Base-by-base conservation (phyloP, 2,113 vertebrate species). In the Opisthocomus hoazin region DNA sequence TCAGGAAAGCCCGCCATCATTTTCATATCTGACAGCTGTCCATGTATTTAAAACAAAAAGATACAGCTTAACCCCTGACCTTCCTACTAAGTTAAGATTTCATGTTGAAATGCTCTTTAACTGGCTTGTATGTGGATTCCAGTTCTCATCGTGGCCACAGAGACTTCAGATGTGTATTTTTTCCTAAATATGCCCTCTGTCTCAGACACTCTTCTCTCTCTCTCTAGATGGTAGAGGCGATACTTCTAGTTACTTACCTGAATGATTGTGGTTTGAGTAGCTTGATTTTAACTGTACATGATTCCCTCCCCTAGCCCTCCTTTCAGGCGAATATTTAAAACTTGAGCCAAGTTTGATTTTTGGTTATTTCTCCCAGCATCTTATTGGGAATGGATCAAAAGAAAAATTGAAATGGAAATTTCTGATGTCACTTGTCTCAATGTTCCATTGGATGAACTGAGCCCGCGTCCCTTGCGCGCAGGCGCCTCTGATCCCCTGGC, bases 41-140 rank as follows among this genome's bases (percentile, higher is more conserved):
- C 91, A 75, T 94, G 50, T 93, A 94, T 92, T 88, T 94, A 96
- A 95, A 97, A 94, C 84, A 93, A 93, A 87, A 92, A 94, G 54
- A 91, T 82, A 89, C 96, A 95, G 96, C 96, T 97, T 96, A 88
- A 94, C 90, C 90, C 95, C 89, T 57, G 83, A 83, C 91, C 89
- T 94, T 95, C 96, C 93, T 94, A 91, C 96, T 94, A 91, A 91
- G 92, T 96, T 96, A 96, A 96, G 97, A 96, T 96, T 93, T 94
- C 96, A 95, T 96, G 93, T 96, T 94, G 93, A 93, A 93, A 96
- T 80, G 90, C 94, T 97, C 90, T 92, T 93, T 92, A 96, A 93
- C 96, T 95, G 96, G 94, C 93, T 96, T 93, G 96, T 95, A 89
- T 94, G 96, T 97, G 97, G 96, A 96, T 96, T 95, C 96, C 84